Conservation (phyloP, 1,140 invertebrate species). For the Lepidurus arcticus region DNA sequence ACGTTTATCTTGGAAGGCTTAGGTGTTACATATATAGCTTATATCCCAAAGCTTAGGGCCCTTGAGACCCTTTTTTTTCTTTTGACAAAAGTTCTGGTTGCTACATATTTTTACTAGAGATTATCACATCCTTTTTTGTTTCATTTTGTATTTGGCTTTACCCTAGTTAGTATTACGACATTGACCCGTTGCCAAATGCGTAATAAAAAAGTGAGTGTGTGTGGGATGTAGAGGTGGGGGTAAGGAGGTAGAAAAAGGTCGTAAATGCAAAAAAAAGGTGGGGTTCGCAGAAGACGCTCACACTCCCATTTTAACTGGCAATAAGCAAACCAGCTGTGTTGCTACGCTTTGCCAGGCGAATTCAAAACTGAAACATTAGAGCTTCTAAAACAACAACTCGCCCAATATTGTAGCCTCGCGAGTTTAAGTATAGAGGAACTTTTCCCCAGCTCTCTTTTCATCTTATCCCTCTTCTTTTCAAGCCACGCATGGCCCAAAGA, state of each 20-base stretch:
- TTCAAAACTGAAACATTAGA: background rate
- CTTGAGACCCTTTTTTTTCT: background rate
- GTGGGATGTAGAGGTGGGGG: background rate
- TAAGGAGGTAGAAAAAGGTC: background rate
- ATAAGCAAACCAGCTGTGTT: conserved; percentile 1
- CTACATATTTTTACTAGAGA: background rate
- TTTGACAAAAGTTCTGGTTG: background rate
- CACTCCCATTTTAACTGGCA: background rate
- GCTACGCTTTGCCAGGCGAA: background rate
- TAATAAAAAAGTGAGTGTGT: background rate
- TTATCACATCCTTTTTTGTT: background rate
- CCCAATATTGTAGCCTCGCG: background rate
- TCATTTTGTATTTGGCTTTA: background rate
- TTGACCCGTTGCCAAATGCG: conserved; percentile 5
- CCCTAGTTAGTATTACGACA: background rate
- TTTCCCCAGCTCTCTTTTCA: background rate
- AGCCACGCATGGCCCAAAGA: background rate
- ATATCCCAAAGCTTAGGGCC: background rate
- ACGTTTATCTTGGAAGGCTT: background rate
- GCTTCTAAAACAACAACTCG: background rate
- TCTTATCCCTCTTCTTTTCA: background rate
- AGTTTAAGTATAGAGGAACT: background rate
- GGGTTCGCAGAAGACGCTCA: background rate
- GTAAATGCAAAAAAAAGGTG: background rate
- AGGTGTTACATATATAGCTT: background rate